phyloP scores from a whole-genome alignment of 2,888 invertebrate species.

The Micoletzkya japonica region DNA sequence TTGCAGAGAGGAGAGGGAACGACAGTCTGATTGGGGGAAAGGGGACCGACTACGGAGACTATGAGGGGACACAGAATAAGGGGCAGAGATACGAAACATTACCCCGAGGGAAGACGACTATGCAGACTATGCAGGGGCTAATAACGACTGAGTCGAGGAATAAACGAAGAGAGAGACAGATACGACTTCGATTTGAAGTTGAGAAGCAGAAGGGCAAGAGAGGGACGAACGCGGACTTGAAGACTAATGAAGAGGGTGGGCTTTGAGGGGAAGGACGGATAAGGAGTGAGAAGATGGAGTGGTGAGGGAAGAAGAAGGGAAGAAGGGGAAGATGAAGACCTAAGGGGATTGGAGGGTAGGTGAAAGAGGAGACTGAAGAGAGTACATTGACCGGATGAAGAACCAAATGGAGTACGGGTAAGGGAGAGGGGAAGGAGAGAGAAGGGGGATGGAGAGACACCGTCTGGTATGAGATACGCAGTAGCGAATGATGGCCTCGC shows the following conservation, averaged over 20 bases:
- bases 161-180: background rate
- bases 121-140: conserved; percentile 3
- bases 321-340: conserved; percentile 1
- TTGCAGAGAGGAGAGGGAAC: too few species aligned
- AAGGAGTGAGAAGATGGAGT: conserved; percentile 19
- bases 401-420: background rate
- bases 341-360: background rate
- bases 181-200: conserved; percentile 8
- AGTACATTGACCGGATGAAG: background rate
- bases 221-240: conserved; percentile 14
- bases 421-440: background rate
- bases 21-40: too few species aligned
- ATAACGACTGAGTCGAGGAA: conserved; percentile 1
- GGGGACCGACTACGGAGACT: too few species aligned
- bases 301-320: conserved; percentile 9
- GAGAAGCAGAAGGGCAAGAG: conserved; percentile 6
- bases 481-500: too few species aligned
- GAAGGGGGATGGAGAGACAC: conserved; percentile 1
- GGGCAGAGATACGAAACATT: background rate
- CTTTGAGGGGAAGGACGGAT: background rate
- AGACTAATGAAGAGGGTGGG: conserved; percentile 17
- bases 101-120: background rate
- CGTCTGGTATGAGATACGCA: background rate
- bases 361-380: conserved; percentile 15
- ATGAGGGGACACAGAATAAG: background rate